phyloP scores from a whole-genome alignment of 2,888 invertebrate genomes.

The Conops quadrifasciatus region DNA sequence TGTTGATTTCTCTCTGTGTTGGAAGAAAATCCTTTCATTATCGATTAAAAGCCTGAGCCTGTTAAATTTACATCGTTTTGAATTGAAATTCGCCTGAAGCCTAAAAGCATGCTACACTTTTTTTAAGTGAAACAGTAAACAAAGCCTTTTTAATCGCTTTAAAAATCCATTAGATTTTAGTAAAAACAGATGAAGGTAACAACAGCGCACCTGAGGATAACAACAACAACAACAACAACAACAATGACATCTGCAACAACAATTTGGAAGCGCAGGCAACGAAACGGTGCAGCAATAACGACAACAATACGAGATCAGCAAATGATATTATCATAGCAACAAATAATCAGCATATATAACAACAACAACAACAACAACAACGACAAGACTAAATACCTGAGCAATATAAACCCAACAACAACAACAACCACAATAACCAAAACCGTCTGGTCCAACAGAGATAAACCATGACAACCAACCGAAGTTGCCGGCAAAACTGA shows the following conservation, averaged over 20 bases:
- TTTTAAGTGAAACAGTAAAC: background rate
- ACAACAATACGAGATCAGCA: constrained; percentile 11
- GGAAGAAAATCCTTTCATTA: too few species aligned
- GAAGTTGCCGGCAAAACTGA: constrained; percentile 2
- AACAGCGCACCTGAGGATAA: background rate
- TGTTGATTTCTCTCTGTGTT: background rate
- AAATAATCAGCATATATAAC: constrained; percentile 22
- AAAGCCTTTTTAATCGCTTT: background rate
- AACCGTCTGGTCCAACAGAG: constrained; percentile 23
- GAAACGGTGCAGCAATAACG: constrained; percentile 4
- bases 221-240: constrained; percentile 8
- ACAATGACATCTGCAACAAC: background rate
- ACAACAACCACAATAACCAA: constrained; percentile 7
- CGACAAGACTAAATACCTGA: too few species aligned
- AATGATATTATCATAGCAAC: constrained; percentile 32
- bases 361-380: background rate
- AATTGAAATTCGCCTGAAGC: background rate
- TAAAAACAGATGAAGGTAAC: background rate
- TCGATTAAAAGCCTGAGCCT: too few species aligned
- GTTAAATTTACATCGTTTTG: too few species aligned
- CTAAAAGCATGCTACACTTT: constrained; percentile 18
- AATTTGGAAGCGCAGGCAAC: background rate
- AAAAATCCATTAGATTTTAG: background rate
- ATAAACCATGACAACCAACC: constrained; percentile 34
- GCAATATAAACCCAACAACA: background rate